Conservation (phyloP, 2,113 vertebrate genomes). For the Grammomys surdaster region DNA sequence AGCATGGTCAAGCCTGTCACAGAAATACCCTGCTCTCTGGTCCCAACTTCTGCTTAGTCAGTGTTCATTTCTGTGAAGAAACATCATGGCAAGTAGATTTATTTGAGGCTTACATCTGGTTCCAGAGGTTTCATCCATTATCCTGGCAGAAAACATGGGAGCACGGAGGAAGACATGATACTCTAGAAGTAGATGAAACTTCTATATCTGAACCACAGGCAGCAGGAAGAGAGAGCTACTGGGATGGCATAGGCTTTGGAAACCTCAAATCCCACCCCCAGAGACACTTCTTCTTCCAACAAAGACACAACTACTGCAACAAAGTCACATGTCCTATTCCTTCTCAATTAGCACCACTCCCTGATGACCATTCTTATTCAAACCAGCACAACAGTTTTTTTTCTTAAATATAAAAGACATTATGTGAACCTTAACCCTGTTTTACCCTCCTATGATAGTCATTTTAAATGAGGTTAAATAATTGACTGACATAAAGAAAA, state of each 20-base stretch:
- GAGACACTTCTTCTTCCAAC: background rate
- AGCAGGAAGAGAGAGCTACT: background rate
- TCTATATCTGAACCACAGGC: background rate
- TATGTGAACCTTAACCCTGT: background rate
- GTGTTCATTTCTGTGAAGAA: background rate
- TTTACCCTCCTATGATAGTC: background rate
- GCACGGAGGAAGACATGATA: background rate
- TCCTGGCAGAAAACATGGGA: accelerated
- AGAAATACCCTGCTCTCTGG: background rate
- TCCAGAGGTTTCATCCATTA: background rate
- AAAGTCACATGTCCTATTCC: background rate
- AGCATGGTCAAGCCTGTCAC: background rate
- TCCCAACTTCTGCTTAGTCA: background rate
- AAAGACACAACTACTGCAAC: too few species aligned
- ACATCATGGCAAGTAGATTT: background rate
- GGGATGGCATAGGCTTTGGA: background rate
- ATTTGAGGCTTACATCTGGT: background rate
- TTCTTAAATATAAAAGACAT: background rate
- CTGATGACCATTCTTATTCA: background rate
- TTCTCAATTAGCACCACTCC: background rate
- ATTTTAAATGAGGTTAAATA: background rate
- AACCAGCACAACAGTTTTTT: too few species aligned
- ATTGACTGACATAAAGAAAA: background rate
- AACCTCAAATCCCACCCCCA: background rate
- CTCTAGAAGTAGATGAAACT: background rate